Evolutionary conservation across 64 coral and sea anemone species (phyloP), one percentile per base, ranked within the genome.

Genomic region (Montipora foliosa): DNA sequence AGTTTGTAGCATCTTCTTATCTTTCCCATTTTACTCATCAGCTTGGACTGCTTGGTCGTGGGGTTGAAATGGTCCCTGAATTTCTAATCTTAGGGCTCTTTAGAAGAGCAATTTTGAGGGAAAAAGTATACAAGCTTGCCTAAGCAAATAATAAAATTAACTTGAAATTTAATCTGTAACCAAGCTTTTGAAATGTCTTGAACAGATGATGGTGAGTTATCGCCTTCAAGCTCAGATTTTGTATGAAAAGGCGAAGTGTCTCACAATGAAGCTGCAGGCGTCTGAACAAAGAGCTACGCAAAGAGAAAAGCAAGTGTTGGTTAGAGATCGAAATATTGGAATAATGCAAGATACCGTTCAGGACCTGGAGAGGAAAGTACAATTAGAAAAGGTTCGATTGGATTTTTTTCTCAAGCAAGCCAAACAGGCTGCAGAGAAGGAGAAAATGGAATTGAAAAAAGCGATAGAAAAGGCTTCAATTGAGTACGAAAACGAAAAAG

Each of bases 161-260:
- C 29, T 1, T 29, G 10, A 4, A 14, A 12, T 67, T 15, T 67
- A 19, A 19, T 15, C 8, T 67, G 4, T 15, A 4, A 5, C 5
- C 10, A 71, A 21, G 68, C 20, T 71, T 21, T 21, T 71, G 5
- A 71, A 71, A 3, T 24, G 60, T 86, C 64, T 50, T 86, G 0
- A 70, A 72, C 9, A 86, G 82, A 51, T 86, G 62, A 12, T 86
- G 17, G 82, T 86, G 19, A 67, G 17, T 86, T n/a, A 71, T 21
- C 82, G 82, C 11, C 66, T 86, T 24, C 82, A 86, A 48, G 45
- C 66, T 48, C 44, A 37, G 21, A 45, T 72, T 86, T 64, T 86
- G 47, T 86, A 49, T 13, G 82, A 70, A 71, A 86, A 86, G 47
- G 29, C 67, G 16, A 86, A 47, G 64, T 68, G 29, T 50, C 45